phyloP scores from a whole-genome alignment of 2,113 vertebrate species.

The Semicossyphus pulcher region DNA sequence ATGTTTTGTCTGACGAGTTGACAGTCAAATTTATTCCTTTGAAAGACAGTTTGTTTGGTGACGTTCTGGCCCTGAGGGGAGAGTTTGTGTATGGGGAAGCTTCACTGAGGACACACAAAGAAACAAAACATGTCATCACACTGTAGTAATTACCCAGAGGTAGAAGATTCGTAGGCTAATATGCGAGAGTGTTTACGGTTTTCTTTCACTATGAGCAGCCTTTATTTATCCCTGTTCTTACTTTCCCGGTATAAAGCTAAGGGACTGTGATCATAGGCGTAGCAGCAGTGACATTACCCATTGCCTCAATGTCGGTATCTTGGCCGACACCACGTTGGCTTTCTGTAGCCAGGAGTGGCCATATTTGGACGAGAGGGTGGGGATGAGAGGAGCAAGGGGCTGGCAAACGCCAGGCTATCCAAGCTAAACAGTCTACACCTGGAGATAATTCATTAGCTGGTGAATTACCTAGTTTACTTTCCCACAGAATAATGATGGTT shows the following conservation, averaged over 20 bases:
- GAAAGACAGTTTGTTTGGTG: constrained; percentile 1
- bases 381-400: too few species aligned
- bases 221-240: neutral
- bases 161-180: neutral
- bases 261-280: too few species aligned
- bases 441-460: neutral
- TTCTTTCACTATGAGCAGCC: neutral
- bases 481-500: too few species aligned
- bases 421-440: neutral
- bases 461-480: too few species aligned
- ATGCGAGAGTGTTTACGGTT: neutral
- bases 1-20: neutral
- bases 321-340: neutral
- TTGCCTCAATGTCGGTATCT: neutral
- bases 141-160: neutral
- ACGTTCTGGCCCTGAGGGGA: neutral
- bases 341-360: neutral
- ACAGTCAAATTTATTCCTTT: neutral
- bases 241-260: too few species aligned
- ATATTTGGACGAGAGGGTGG: too few species aligned
- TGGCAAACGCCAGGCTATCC: neutral
- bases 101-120: constrained; percentile 21
- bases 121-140: neutral
- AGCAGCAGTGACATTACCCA: too few species aligned
- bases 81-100: neutral